phyloP scores from a whole-genome alignment of 2,797 vertebrate species.

The Graptemys geographica region DNA sequence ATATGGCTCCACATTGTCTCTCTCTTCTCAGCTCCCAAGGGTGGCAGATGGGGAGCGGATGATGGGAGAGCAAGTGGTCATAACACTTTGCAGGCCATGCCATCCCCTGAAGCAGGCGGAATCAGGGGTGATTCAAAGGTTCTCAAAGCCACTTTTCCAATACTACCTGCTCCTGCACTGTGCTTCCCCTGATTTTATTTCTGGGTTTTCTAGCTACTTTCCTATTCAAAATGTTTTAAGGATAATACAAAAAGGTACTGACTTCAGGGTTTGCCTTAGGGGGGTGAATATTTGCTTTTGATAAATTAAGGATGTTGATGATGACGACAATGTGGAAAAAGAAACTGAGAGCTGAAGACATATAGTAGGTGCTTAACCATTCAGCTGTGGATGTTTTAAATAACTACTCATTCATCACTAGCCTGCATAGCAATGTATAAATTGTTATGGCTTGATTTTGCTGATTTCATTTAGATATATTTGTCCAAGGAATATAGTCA shows the following conservation, averaged over 20 bases:
- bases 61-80: neutral
- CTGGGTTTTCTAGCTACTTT: neutral
- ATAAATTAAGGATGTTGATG: neutral
- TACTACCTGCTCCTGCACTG: neutral
- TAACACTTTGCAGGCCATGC: neutral
- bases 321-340: neutral
- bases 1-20: neutral
- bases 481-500: constrained; percentile 39
- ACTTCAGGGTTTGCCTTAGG: neutral
- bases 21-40: neutral
- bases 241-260: neutral
- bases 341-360: neutral
- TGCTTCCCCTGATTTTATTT: neutral
- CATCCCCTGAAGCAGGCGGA: neutral
- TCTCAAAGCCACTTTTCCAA: neutral
- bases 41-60: neutral
- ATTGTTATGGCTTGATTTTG: neutral
- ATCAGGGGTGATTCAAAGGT: neutral
- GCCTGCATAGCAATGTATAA: neutral
- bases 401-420: neutral
- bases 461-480: neutral
- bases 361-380: neutral
- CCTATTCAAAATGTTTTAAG: neutral
- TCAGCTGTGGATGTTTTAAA: neutral
- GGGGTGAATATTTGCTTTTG: neutral